These are phyloP conservation scores for Ladona fulva DNA, from an alignment of 1,140 invertebrate species.

Conservation along the genomic window DNA sequence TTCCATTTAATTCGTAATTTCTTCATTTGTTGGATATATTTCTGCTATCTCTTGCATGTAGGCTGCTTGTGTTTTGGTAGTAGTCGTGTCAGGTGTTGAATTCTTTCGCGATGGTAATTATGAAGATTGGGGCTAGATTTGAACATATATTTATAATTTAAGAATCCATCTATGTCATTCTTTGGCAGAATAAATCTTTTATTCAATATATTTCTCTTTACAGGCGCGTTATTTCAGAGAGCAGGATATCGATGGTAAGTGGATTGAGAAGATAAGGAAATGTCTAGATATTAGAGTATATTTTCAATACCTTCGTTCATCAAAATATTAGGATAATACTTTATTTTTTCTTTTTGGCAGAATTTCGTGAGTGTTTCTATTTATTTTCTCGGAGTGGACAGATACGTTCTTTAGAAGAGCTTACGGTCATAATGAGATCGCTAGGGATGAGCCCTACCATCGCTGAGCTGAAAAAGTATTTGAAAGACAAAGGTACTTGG, in stretches of 20 bases:
- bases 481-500: constrained; percentile 63
- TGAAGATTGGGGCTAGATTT: too few species aligned
- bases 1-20: too few species aligned
- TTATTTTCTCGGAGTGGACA: constrained; percentile 80
- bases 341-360: constrained; percentile 45
- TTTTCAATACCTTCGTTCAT: neutral
- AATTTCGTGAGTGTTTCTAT: constrained; percentile 91
- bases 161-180: too few species aligned
- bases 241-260: constrained; percentile 72
- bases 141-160: too few species aligned
- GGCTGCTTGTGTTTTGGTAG: too few species aligned
- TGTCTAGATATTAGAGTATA: neutral
- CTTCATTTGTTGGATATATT: too few species aligned
- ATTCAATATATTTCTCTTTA: neutral
- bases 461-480: constrained; percentile 74
- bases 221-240: constrained; percentile 74
- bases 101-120: too few species aligned
- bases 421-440: constrained; percentile 89
- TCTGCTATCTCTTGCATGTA: too few species aligned
- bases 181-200: neutral
- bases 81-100: too few species aligned
- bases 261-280: constrained; percentile 15
- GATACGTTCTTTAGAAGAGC: constrained; percentile 78
- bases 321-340: too few species aligned
- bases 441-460: constrained; percentile 88